phyloP scores from a whole-genome alignment of 2,888 invertebrate genomes.

The Deroplatys truncata region DNA sequence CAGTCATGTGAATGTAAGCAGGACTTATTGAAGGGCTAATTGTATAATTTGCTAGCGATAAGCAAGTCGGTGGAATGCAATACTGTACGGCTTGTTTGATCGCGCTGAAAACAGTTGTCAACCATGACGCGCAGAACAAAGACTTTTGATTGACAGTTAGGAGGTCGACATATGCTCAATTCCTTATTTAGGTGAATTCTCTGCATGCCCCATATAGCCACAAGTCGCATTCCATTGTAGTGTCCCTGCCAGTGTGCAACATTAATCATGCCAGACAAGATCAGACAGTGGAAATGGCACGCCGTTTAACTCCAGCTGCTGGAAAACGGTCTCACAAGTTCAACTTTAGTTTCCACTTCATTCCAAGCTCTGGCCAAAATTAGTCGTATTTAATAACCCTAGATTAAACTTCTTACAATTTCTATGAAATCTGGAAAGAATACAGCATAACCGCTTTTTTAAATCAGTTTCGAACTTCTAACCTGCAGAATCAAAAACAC shows the following conservation, averaged over 20 bases:
- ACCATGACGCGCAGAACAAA: background rate
- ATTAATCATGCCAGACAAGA: background rate
- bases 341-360: too few species aligned
- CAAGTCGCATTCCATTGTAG: background rate
- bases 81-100: background rate
- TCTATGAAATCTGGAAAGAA: too few species aligned
- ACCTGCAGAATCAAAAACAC: too few species aligned
- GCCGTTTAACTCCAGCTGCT: background rate
- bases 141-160: background rate
- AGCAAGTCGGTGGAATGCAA: background rate
- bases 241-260: background rate
- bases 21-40: too few species aligned
- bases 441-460: too few species aligned
- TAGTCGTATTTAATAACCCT: too few species aligned
- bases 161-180: background rate
- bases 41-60: background rate
- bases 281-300: too few species aligned
- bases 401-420: too few species aligned
- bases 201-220: background rate
- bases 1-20: too few species aligned
- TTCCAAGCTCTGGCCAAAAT: too few species aligned
- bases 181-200: background rate
- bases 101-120: background rate
- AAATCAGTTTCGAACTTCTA: too few species aligned
- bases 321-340: too few species aligned